Evolutionary conservation across 2,888 invertebrate genomes (phyloP), one percentile per base, ranked within the genome.

Genomic region (Athalia cordata): DNA sequence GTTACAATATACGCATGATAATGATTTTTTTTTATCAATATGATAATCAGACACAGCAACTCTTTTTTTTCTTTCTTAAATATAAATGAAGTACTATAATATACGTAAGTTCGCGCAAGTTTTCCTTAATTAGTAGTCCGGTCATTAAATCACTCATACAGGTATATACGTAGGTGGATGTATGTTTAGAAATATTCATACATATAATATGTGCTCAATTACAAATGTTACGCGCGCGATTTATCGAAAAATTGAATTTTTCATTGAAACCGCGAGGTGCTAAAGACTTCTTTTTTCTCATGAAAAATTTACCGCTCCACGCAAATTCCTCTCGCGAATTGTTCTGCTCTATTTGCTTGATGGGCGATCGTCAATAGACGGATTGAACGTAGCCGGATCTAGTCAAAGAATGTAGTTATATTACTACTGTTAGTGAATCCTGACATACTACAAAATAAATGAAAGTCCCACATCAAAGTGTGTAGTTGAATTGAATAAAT

Each of bases 331-430:
- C 29, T 8, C 13, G 72, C 59, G 15, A 72, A 72, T 57, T 47
- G 72, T 72, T 59, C 57, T 55, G 70, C 70, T 70, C 70, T 55
- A 55, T 70, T 70, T 70, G 57, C 11, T 70, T 55, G 70, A 70
- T 70, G 70, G 45, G 13, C 47, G n/a, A 47, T 72, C 57, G 55
- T 70, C 70, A 29, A 29, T 29, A 29, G 70, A 55, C 55, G 47
- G 72, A 59, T 59, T n/a, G 72, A 59, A 72, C 72, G 72, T 72
- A 72, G 59, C 72, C 59, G 59, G 59, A 72, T 72, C 59, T 43
- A 59, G 47, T 72, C 47, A 47, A 72, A 72, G 59, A 72, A 72
- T 45, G 55, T 43, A 59, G 29, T 4, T 15, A 72, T 8, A n/a
- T n/a, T n/a, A n/a, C 57, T 49, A 9, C 66, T 15, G n/a, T 43